These are phyloP conservation scores for Argyresthia goedartella DNA, from an alignment of 2,888 invertebrate genomes.

Conservation along the genomic window DNA sequence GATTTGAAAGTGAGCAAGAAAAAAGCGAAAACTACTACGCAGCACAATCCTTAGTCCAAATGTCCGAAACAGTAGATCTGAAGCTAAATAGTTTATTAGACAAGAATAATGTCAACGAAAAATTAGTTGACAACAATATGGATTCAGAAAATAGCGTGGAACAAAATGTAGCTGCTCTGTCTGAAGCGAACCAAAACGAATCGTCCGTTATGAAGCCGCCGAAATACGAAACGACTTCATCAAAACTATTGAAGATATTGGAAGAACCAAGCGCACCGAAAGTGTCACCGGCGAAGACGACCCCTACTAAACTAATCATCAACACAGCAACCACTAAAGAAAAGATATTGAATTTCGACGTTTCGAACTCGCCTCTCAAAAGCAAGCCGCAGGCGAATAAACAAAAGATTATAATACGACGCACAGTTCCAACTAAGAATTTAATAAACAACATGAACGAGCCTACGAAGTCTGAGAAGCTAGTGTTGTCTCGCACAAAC, in stretches of 20 bases:
- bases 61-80: constrained; percentile 59
- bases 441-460: constrained; percentile 44
- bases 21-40: constrained; percentile 61
- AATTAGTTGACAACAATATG: not conserved
- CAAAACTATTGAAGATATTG: constrained; percentile 70
- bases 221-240: constrained; percentile 52
- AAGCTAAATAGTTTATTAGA: constrained; percentile 37
- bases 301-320: constrained; percentile 37
- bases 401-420: constrained; percentile 60
- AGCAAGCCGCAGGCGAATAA: constrained; percentile 38
- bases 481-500: constrained; percentile 46
- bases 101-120: not conserved
- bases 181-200: constrained; percentile 24
- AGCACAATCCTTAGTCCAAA: constrained; percentile 61
- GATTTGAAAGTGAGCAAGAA: constrained; percentile 58
- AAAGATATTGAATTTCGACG: constrained; percentile 60
- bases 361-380: constrained; percentile 42
- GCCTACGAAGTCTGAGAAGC: constrained; percentile 45
- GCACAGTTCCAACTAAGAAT: constrained; percentile 40
- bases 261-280: constrained; percentile 56
- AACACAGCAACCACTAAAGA: constrained; percentile 38
- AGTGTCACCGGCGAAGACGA: constrained; percentile 27
- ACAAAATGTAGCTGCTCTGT: constrained; percentile 30
- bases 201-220: constrained; percentile 23
- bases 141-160: constrained; percentile 16